Evolutionary conservation across 2,888 invertebrate species (phyloP), one percentile per base, ranked within the genome.

Genomic region (Coenonympha arcania): DNA sequence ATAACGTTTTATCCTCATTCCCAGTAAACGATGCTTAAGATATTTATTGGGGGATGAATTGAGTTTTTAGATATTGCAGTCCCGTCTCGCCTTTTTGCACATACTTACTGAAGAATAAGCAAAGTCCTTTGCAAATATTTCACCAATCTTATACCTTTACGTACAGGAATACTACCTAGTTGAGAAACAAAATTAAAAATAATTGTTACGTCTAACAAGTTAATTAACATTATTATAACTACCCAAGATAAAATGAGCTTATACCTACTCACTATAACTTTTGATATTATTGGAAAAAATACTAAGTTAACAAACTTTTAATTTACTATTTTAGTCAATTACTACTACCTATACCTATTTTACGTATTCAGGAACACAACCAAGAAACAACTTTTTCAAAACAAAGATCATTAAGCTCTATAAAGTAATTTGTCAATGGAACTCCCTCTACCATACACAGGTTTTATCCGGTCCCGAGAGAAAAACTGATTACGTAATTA

Each of bases 21-120:
- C 68, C 71, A 74, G 75, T 72, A 86, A 85, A 86, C 84, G 85
- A 80, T 73, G 83, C 86, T 82, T 79, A 73, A 79, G 81, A 85
- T 79, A 84, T 86, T 85, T 85, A 86, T 84, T 79, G 67, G 69
- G 72, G 82, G 76, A 79, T 79, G 77, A 78, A 79, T 79, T 74
- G 73, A 78, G 77, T 80, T 79, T 79, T 79, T 73, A 73, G 74
- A 75, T 72, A 74, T 76, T 68, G 68, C 69, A 69, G 55, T 51
- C 64, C 62, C 69, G 64, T 73, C 52, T 53, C 50, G 65, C 73
- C 64, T 68, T 59, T 63, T 66, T 70, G 66, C 58, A 65, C 65
- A 48, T 52, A 47, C 47, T 48, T 52, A 47, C 47, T 48, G 31
- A 30, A 54, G 50, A 54, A 48, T 48, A 54, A 54, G 44, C 26